Base-by-base conservation (phyloP, 2,797 vertebrate species). In the Pangasius mekongensis region DNA sequence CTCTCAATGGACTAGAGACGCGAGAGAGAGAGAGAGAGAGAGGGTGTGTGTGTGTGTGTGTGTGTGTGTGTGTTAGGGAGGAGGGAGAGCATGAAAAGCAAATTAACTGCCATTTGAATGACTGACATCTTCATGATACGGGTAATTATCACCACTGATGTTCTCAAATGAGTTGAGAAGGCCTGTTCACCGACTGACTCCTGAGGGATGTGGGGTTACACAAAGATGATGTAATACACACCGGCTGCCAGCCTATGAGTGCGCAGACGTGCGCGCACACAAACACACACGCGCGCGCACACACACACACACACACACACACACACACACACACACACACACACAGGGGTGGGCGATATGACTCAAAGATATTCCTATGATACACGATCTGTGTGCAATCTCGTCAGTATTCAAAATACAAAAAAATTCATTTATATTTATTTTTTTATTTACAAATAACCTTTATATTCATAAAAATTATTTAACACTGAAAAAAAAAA, bases 91-190 rank as follows among this genome's bases (percentile, higher is more conserved):
- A 90, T 87, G 84, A 89, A 90, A 90, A 87, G 89, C 86, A 90
- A 90, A 90, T 91, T 87, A 90, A 90, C 90, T 88, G 87, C 69
- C 85, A 88, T 88, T 89, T 91, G 91, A 93, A 74, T 92, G 89
- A 91, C 90, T 92, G 92, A 92, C 92, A 91, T 89, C 89, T 90
- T 89, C 86, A 93, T 60, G 89, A 93, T 90, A 87, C 87, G 92
- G 91, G 87, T 92, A 91, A 92, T 92, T 91, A 92, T 93, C 89
- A 91, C 73, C 85, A 80, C 87, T 89, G 84, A 87, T 56, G 85
- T 89, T 80, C 74, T 81, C 74, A 89, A 89, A 90, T 85, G 88
- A 89, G 89, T 89, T 89, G 83, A 89, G 86, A 73, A 86, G 87
- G 84, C 82, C 89, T 87, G 90, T 87, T 90, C 82, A 87, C 58